These are phyloP conservation scores for Polydrusus tereticollis DNA, from an alignment of 2,888 invertebrate species.

Conservation along the genomic window DNA sequence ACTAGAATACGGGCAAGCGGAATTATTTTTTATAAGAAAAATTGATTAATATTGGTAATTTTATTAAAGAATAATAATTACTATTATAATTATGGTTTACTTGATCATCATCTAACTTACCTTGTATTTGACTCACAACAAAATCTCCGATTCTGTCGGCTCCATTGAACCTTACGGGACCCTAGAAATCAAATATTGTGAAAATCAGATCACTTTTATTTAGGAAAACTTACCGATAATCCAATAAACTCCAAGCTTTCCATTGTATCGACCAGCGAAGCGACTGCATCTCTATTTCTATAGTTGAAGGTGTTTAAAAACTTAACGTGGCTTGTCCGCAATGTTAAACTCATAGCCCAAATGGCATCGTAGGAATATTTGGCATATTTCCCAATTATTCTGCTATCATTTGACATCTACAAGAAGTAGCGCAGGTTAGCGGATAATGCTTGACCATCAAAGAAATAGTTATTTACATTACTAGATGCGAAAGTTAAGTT, in stretches of 20 bases:
- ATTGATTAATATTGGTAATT: no score
- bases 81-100: no score
- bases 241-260: slow-evolving; percentile 83
- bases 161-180: slow-evolving; percentile 90
- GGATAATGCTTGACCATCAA: not conserved
- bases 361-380: slow-evolving; percentile 91
- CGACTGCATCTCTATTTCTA: slow-evolving; percentile 79
- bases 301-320: slow-evolving; percentile 75
- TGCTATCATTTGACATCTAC: not conserved
- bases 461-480: no score
- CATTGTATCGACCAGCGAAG: slow-evolving; percentile 79
- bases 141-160: slow-evolving; percentile 91
- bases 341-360: slow-evolving; percentile 88
- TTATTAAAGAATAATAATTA: no score
- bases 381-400: slow-evolving; percentile 71
- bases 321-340: slow-evolving; percentile 72
- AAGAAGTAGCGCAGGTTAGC: not conserved
- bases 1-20: no score
- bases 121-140: slow-evolving; percentile 90
- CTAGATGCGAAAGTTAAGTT: no score
- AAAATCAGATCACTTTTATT: no score
- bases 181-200: slow-evolving; percentile 71
- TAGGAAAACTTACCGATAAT: slow-evolving; percentile 83
- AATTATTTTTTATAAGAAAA: no score
- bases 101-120: no score